Percentiles rank a stretch among this genome's conserved stretches.
phyloP scores from a whole-genome alignment of 2,888 invertebrate species.

The Trissolcus brochymenae region DNA sequence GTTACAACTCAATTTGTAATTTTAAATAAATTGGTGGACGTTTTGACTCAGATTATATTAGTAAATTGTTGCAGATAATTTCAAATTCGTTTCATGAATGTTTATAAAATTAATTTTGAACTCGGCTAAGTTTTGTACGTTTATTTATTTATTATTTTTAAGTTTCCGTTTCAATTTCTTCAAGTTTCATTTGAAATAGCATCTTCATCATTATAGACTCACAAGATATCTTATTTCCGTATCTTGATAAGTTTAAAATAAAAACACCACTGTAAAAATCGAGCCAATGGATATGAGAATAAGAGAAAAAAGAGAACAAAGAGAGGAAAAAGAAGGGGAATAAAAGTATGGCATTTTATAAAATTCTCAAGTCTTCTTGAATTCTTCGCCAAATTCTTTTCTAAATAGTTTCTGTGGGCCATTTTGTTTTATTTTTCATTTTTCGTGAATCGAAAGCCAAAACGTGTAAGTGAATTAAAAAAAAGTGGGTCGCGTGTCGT shows the following conservation, averaged over 20 bases:
- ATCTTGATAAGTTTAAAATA: slow-evolving; percentile 25
- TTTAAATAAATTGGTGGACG: too few species aligned
- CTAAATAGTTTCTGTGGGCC: slow-evolving; percentile 44
- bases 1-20: too few species aligned
- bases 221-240: background rate
- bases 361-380: slow-evolving; percentile 35
- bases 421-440: slow-evolving; percentile 42
- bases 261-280: slow-evolving; percentile 34
- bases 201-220: too few species aligned
- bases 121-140: too few species aligned
- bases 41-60: too few species aligned
- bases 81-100: too few species aligned
- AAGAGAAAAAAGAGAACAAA: background rate
- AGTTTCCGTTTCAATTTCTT: too few species aligned
- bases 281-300: background rate
- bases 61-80: too few species aligned
- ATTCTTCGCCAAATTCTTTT: slow-evolving; percentile 40
- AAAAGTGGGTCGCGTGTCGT: slow-evolving; percentile 17
- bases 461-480: slow-evolving; percentile 43
- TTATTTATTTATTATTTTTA: too few species aligned
- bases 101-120: too few species aligned
- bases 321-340: slow-evolving; percentile 2
- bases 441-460: slow-evolving; percentile 45
- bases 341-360: slow-evolving; percentile 40
- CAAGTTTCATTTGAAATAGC: too few species aligned